Percentiles rank a stretch among this genome's conserved stretches.
Evolutionary conservation across 2,888 invertebrate genomes (phyloP).

Genomic region (Cephus rjabovi): DNA sequence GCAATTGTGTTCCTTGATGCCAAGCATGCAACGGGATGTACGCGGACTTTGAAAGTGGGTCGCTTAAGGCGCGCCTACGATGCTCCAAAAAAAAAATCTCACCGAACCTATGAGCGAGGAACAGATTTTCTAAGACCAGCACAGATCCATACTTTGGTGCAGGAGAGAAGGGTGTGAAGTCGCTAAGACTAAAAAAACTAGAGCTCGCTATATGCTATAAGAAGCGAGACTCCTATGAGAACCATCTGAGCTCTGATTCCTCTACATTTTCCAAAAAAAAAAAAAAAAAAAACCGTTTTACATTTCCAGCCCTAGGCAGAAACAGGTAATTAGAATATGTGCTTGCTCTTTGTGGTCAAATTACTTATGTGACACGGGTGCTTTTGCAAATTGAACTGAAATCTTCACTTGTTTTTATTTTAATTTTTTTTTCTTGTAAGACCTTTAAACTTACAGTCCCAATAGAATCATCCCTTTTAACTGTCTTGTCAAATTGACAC

Average conservation of each 20-base stretch:
- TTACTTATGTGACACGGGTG: constrained; percentile 38
- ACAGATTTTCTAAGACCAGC: constrained; percentile 59
- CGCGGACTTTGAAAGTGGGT: constrained; percentile 45
- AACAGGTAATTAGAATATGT: constrained; percentile 62
- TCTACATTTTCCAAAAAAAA: constrained; percentile 61
- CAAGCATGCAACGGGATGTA: constrained; percentile 38
- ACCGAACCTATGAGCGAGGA: constrained; percentile 50
- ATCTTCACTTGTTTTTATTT: neutral
- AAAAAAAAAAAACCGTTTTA: constrained; percentile 62
- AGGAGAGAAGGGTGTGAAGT: constrained; percentile 65
- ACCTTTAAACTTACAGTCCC: neutral
- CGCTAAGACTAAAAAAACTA: constrained; percentile 54
- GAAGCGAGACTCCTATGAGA: constrained; percentile 64
- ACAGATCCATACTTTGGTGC: constrained; percentile 66
- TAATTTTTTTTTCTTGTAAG: constrained; percentile 3
- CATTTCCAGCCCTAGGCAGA: constrained; percentile 62
- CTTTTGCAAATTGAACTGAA: constrained; percentile 43
- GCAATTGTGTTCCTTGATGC: constrained; percentile 36
- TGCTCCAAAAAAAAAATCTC: constrained; percentile 43
- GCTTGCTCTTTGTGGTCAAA: constrained; percentile 65
- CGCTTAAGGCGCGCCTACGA: constrained; percentile 46
- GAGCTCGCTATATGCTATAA: constrained; percentile 54
- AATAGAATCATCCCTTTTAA: neutral
- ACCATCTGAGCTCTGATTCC: constrained; percentile 67
- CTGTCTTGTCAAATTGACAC: neutral